These are phyloP conservation scores for Synergus itoensis DNA, from an alignment of 2,888 invertebrate genomes.

Conservation along the genomic window DNA sequence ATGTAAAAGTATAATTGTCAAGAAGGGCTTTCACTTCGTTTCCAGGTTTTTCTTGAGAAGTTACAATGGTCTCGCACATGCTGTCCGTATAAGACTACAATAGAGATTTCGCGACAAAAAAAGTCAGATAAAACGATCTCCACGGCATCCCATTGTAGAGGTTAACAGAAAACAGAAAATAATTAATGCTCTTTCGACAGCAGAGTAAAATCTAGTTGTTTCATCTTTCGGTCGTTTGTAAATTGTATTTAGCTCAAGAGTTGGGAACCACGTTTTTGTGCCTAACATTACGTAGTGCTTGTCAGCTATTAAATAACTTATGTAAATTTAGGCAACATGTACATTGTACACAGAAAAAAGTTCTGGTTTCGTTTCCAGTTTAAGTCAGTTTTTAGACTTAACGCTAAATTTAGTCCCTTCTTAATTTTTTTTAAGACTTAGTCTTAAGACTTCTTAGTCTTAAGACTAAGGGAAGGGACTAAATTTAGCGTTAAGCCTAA, in stretches of 20 bases:
- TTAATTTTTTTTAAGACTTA: too few species aligned
- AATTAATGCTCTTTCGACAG: not conserved
- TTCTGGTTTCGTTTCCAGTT: too few species aligned
- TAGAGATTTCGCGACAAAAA: conserved; percentile 1
- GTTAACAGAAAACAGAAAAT: conserved; percentile 2
- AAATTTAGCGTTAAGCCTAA: too few species aligned
- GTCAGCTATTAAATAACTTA: not conserved
- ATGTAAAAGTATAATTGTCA: conserved; percentile 39
- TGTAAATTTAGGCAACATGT: not conserved
- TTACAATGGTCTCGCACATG: conserved; percentile 33
- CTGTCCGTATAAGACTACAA: not conserved
- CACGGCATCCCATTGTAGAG: not conserved
- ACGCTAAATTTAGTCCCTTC: too few species aligned
- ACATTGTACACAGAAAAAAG: too few species aligned
- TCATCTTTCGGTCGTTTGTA: not conserved
- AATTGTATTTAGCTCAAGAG: not conserved
- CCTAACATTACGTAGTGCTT: not conserved
- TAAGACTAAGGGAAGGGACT: too few species aligned
- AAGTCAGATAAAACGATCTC: not conserved
- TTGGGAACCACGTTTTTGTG: not conserved
- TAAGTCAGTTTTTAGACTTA: not conserved
- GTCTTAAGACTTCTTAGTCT: too few species aligned
- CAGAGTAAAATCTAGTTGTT: not conserved
- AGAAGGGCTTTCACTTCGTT: conserved; percentile 55
- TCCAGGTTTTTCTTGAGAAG: conserved; percentile 57